Conservation (phyloP, 2,888 invertebrate species). For the Hofmannophila pseudospretella region DNA sequence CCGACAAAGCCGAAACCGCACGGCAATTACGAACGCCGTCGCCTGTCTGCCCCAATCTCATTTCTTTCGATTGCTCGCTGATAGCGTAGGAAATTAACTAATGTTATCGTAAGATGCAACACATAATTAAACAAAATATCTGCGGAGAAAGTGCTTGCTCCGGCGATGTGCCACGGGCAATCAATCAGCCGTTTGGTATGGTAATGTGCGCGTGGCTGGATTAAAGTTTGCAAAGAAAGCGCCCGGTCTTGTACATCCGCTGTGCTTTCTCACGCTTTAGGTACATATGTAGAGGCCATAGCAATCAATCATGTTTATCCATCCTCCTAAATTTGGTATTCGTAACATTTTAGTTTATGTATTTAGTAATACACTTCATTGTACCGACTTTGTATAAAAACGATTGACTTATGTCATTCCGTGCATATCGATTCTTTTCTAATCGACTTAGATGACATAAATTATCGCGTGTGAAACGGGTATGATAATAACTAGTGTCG, state of each 20-base stretch:
- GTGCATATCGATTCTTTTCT: constrained; percentile 4
- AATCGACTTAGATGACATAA: constrained; percentile 4
- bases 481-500: constrained; percentile 7
- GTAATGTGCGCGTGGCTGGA: constrained; percentile 28
- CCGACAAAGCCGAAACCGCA: constrained; percentile 23
- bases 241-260: constrained; percentile 6
- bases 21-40: constrained; percentile 51
- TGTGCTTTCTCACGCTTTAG: constrained; percentile 33
- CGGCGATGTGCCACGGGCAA: constrained; percentile 30
- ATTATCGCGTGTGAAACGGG: constrained; percentile 5
- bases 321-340: too few species aligned
- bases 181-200: constrained; percentile 44
- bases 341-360: too few species aligned
- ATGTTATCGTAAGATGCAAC: constrained; percentile 40
- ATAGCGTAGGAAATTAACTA: constrained; percentile 57
- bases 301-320: neutral
- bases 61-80: constrained; percentile 58
- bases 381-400: too few species aligned
- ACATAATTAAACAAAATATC: constrained; percentile 44
- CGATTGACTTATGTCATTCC: too few species aligned
- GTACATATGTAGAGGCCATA: constrained; percentile 2
- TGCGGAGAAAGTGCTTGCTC: constrained; percentile 47
- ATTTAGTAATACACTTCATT: too few species aligned
- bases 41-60: constrained; percentile 53
- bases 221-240: constrained; percentile 19